Base-by-base conservation (phyloP, 2,113 vertebrate genomes). In the Lucifuga dentata region DNA sequence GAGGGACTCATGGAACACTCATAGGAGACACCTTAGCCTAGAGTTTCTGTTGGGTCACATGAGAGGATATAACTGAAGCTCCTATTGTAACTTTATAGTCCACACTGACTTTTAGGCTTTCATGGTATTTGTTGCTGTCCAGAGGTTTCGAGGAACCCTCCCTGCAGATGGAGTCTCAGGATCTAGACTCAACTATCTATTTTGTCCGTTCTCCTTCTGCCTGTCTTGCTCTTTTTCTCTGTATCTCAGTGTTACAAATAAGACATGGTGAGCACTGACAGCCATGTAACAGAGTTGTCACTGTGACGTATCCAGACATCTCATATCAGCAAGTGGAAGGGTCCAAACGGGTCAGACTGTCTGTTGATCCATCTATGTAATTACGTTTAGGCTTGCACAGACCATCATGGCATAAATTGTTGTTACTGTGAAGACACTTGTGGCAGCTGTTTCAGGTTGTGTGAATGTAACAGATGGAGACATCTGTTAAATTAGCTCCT, bases 401-500 rank as follows among this genome's bases (percentile, higher is more conserved):
- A 57, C 26, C 51, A 45, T n/a, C 46, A 26, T 10, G 2, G 13
- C 57, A 64, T 68, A 68, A 68, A 71, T 70, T 56, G 71, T 26
- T 39, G 17, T 59, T 38, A 78, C 50, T 71, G 61, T 9, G 20
- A 35, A 76, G 45, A 67, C 55, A 36, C 40, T 13, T 0, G 2
- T 44, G 46, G 39, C 33, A 40, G 49, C 19, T 21, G 19, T 23
- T 20, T 17, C 12, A 48, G 9, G 48, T 43, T 57, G 50, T 66
- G 63, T 51, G 44, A 55, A 77, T 63, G 44, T 33, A 70, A 51
- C 57, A 70, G 64, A 5, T 15, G 38, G 13, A 29, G 56, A 56
- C 55, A 72, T 61, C 62, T 67, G 65, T 64, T 68, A 50, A 40
- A 72, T 49, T 13, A 52, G 56, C 61, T 53, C n/a, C 26, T 45